Percentiles rank a stretch among this genome's conserved stretches.
Evolutionary conservation across 2,888 invertebrate species (phyloP).

Genomic region (Oscheius myriophilus): DNA sequence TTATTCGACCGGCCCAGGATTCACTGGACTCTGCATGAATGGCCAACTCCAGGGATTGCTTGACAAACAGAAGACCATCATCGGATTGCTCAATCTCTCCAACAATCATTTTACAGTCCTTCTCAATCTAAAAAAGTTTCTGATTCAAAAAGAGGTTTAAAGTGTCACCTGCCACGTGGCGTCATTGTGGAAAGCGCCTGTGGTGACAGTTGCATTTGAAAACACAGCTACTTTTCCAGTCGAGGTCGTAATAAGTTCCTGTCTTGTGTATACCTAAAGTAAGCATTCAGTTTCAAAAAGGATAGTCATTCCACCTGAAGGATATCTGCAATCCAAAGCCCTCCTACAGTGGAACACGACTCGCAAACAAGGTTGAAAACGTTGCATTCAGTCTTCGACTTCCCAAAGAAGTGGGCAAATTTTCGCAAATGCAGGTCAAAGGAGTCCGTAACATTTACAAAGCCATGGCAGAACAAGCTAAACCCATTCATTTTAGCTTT

Average conservation of each 20-base stretch:
- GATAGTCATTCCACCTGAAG: conserved; percentile 15
- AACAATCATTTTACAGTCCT: conserved; percentile 39
- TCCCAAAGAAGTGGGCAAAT: conserved; percentile 49
- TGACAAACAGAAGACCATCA: conserved; percentile 49
- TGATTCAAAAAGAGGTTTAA: not conserved
- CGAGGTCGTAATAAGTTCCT: conserved; percentile 47
- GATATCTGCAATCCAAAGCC: conserved; percentile 41
- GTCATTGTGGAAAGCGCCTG: conserved; percentile 45
- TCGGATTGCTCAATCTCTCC: conserved; percentile 51
- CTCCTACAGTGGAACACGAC: conserved; percentile 47
- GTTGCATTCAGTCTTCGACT: conserved; percentile 45
- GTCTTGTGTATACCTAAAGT: conserved; percentile 39
- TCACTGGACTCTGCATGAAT: conserved; percentile 41
- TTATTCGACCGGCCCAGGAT: conserved; percentile 42
- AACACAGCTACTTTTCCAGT: conserved; percentile 43
- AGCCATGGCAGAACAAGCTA: conserved; percentile 43
- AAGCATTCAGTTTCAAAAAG: not conserved
- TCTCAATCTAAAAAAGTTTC: conserved; percentile 39
- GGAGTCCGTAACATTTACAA: conserved; percentile 42
- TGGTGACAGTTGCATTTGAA: conserved; percentile 37
- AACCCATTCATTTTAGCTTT: not conserved
- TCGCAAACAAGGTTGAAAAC: conserved; percentile 40
- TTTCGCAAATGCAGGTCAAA: conserved; percentile 44
- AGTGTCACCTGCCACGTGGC: conserved; percentile 39
- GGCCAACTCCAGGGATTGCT: conserved; percentile 42